phyloP scores from a whole-genome alignment of 2,888 invertebrate species.

The Agrotis clavis region DNA sequence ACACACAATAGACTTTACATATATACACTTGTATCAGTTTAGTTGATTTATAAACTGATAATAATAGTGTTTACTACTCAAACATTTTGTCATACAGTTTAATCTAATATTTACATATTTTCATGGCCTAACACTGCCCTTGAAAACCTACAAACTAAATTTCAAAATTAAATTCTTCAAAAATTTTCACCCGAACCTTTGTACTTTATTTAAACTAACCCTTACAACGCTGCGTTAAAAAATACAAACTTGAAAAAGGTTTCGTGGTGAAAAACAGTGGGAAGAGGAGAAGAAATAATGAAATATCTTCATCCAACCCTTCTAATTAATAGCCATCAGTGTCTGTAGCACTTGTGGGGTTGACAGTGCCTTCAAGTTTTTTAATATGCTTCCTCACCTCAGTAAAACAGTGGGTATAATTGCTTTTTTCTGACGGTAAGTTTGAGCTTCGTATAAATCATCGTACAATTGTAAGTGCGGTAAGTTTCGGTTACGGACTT shows the following conservation, averaged over 20 bases:
- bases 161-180: neutral
- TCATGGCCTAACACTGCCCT: neutral
- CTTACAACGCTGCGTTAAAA: conserved; percentile 44
- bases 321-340: conserved; percentile 91
- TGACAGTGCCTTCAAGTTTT: conserved; percentile 89
- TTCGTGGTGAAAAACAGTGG: conserved; percentile 66
- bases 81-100: no score
- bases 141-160: neutral
- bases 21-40: no score
- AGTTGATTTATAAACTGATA: no score
- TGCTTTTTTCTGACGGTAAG: conserved; percentile 85
- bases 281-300: conserved; percentile 85
- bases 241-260: conserved; percentile 64
- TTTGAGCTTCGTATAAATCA: conserved; percentile 77
- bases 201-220: conserved; percentile 30
- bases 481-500: conserved; percentile 17
- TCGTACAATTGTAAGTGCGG: conserved; percentile 58
- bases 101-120: neutral
- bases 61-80: no score
- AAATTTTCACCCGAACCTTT: neutral
- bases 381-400: conserved; percentile 91
- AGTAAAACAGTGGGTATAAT: conserved; percentile 88
- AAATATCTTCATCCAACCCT: conserved; percentile 90
- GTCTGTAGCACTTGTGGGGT: conserved; percentile 88
- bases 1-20: neutral